Conservation (phyloP, 1,140 invertebrate species). For the Papilio glaucus region DNA sequence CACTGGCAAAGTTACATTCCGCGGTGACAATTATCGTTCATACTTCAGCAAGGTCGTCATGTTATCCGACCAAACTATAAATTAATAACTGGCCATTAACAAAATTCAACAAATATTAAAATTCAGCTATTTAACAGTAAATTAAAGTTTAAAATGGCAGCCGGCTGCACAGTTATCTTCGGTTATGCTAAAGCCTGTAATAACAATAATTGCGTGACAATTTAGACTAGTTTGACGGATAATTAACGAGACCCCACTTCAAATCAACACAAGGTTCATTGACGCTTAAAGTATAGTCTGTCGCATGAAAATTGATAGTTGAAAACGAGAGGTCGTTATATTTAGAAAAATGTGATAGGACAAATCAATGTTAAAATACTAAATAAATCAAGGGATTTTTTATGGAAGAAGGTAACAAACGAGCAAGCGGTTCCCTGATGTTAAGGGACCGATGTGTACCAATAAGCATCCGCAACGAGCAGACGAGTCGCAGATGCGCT, state of each 20-base stretch:
- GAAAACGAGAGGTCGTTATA: too few species aligned
- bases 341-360: too few species aligned
- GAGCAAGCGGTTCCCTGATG: too few species aligned
- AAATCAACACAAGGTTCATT: not conserved
- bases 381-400: too few species aligned
- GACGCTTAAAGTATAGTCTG: not conserved
- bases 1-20: not conserved
- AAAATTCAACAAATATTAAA: slow-evolving; percentile 1
- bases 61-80: slow-evolving; percentile 1
- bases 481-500: too few species aligned
- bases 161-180: not conserved
- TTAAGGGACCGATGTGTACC: too few species aligned
- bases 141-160: slow-evolving; percentile 22
- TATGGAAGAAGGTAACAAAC: too few species aligned
- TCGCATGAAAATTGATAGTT: too few species aligned
- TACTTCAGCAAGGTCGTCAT: slow-evolving; percentile 14
- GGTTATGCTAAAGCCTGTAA: slow-evolving; percentile 23
- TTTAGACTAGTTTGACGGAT: not conserved
- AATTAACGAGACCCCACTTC: not conserved
- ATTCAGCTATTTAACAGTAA: slow-evolving; percentile 14
- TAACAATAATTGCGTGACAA: slow-evolving; percentile 24
- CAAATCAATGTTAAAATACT: too few species aligned
- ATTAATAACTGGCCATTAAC: slow-evolving; percentile 15
- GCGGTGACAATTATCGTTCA: slow-evolving; percentile 2
- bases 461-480: too few species aligned